phyloP scores from a whole-genome alignment of 1,140 invertebrate species.

The Drosophila nigromelanica region DNA sequence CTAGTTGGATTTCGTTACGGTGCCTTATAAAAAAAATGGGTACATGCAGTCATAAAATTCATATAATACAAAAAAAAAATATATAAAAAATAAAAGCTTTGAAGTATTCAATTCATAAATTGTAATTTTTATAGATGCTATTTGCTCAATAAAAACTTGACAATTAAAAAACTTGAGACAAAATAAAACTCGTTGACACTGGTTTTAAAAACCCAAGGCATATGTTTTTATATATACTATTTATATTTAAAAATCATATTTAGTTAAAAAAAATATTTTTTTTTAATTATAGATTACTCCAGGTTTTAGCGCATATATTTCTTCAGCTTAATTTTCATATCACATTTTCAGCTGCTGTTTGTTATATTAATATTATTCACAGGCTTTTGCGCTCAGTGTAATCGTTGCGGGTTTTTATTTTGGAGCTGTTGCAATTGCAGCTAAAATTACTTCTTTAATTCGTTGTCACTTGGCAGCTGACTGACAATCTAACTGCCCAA shows the following conservation, averaged over 20 bases:
- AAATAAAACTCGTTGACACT: neutral
- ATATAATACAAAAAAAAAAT: too few species aligned
- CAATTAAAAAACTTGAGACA: neutral
- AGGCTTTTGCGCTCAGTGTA: constrained; percentile 24
- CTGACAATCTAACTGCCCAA: constrained; percentile 35
- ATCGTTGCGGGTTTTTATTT: constrained; percentile 40
- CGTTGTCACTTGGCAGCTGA: constrained; percentile 51
- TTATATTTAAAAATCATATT: too few species aligned
- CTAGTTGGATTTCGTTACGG: neutral
- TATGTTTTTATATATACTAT: too few species aligned
- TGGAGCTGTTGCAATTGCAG: constrained; percentile 46
- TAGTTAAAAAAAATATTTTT: too few species aligned
- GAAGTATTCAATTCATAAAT: neutral
- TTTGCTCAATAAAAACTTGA: neutral
- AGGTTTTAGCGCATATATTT: too few species aligned
- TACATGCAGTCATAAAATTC: too few species aligned
- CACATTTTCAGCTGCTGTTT: neutral
- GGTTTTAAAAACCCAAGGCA: neutral
- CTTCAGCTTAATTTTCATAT: neutral
- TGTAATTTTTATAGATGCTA: neutral
- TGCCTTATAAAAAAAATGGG: constrained; percentile 8
- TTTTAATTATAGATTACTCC: too few species aligned
- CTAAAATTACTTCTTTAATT: constrained; percentile 72
- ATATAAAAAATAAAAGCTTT: neutral
- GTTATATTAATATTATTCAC: neutral